Conservation (phyloP, 1,140 invertebrate species). For the Archegozetes longisetosus region DNA sequence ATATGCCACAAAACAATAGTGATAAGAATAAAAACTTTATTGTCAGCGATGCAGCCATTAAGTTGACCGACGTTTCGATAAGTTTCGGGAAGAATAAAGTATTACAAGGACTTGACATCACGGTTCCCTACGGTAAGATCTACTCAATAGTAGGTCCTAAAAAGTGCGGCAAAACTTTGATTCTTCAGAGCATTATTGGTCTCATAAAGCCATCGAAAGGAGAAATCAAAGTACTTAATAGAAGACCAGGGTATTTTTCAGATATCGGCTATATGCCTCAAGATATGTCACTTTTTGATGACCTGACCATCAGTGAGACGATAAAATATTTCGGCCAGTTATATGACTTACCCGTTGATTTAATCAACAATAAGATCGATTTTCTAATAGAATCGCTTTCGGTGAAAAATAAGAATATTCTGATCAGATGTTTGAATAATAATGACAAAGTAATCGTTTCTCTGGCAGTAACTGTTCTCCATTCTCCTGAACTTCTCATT, state of each 20-base stretch:
- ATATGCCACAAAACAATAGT: too few relatives aligned
- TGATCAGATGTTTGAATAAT: background rate
- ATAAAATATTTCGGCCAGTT: slow-evolving; percentile 10
- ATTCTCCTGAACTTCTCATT: slow-evolving; percentile 1
- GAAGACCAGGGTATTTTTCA: slow-evolving; percentile 19
- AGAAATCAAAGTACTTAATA: background rate
- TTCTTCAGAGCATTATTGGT: background rate
- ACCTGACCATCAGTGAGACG: slow-evolving; percentile 7
- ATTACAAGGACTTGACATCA: background rate
- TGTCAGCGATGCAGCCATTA: too few relatives aligned
- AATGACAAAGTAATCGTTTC: background rate
- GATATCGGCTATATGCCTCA: slow-evolving; percentile 33
- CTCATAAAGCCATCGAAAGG: background rate
- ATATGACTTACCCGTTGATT: background rate
- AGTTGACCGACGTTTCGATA: background rate
- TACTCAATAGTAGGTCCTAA: background rate
- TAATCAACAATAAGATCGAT: background rate
- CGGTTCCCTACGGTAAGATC: background rate
- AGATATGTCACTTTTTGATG: slow-evolving; percentile 27
- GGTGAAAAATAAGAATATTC: background rate
- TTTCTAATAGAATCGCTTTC: background rate
- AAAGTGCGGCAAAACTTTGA: background rate
- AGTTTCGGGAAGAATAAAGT: background rate
- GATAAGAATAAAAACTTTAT: too few relatives aligned
- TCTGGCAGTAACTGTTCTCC: slow-evolving; percentile 1